Evolutionary conservation across 2,888 invertebrate species (phyloP).

Genomic region (Dioctria rufipes): DNA sequence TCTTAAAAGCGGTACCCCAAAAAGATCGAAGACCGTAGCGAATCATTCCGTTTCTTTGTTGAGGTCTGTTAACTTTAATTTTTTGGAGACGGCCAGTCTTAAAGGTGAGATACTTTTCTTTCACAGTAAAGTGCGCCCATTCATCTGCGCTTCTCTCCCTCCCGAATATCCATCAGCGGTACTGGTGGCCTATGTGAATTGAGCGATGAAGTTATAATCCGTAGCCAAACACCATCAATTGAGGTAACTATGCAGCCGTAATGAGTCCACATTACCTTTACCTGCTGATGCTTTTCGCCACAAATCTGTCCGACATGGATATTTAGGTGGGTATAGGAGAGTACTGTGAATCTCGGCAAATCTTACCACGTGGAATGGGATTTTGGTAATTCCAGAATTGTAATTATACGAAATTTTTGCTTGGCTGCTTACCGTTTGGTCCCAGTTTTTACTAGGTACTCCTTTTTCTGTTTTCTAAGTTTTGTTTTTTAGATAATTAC

Average conservation of each 20-base stretch:
- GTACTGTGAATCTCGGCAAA: slow-evolving; percentile 1
- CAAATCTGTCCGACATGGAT: neutral
- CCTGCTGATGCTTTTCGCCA: slow-evolving; percentile 15
- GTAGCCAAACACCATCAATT: slow-evolving; percentile 36
- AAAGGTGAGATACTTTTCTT: slow-evolving; percentile 34
- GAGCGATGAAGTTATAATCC: slow-evolving; percentile 22
- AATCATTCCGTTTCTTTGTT: slow-evolving; percentile 12
- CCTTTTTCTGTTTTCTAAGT: slow-evolving; percentile 30
- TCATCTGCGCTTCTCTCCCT: slow-evolving; percentile 5
- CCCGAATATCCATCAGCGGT: neutral
- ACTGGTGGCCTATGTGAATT: slow-evolving; percentile 38
- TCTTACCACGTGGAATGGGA: slow-evolving; percentile 32
- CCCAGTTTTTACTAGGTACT: slow-evolving; percentile 50
- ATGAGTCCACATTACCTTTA: slow-evolving; percentile 33
- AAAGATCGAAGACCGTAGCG: slow-evolving; percentile 18
- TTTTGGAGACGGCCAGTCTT: neutral
- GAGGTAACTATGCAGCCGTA: slow-evolving; percentile 33
- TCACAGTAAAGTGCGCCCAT: slow-evolving; percentile 30
- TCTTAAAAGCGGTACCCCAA: slow-evolving; percentile 8
- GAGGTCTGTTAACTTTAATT: slow-evolving; percentile 19
- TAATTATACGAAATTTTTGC: slow-evolving; percentile 57
- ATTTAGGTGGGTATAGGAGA: no score
- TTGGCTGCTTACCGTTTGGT: slow-evolving; percentile 48
- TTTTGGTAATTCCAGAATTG: slow-evolving; percentile 31
- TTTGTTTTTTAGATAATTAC: slow-evolving; percentile 56